Conservation (phyloP, 2,113 vertebrate genomes). For the Odontophorus gujanensis region DNA sequence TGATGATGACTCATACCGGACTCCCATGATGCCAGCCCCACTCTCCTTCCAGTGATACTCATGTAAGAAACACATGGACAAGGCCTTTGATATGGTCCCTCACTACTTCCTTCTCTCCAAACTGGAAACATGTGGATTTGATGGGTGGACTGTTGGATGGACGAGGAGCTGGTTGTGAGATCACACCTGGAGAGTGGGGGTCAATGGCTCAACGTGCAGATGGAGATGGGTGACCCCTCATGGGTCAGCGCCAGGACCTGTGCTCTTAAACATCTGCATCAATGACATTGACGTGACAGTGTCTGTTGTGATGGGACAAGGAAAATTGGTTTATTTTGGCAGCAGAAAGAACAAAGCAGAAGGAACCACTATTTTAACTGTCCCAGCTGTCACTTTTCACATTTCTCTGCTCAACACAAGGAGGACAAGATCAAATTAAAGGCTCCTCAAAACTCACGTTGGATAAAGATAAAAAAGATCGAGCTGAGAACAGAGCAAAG, state of each 20-base stretch:
- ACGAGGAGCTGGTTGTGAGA: too few species aligned
- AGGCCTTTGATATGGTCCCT: too few species aligned
- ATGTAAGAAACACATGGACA: neutral
- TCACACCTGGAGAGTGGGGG: too few species aligned
- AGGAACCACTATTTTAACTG: neutral
- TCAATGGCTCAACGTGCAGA: too few species aligned
- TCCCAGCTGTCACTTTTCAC: neutral
- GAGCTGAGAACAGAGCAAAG: neutral
- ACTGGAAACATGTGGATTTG: too few species aligned
- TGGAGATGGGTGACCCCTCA: too few species aligned
- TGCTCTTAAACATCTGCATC: too few species aligned
- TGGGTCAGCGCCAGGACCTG: too few species aligned
- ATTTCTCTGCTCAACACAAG: neutral
- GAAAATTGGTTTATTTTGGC: neutral
- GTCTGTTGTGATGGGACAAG: too few species aligned
- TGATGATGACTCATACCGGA: neutral
- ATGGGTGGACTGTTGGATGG: too few species aligned
- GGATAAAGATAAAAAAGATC: neutral
- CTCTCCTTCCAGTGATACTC: neutral
- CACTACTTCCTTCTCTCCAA: too few species aligned
- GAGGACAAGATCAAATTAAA: neutral
- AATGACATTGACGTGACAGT: too few species aligned
- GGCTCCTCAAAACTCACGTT: neutral
- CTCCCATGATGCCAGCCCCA: accelerated
- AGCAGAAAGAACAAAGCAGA: neutral